Base-by-base conservation (phyloP, 2,888 invertebrate species). In the Cantharis nigra region DNA sequence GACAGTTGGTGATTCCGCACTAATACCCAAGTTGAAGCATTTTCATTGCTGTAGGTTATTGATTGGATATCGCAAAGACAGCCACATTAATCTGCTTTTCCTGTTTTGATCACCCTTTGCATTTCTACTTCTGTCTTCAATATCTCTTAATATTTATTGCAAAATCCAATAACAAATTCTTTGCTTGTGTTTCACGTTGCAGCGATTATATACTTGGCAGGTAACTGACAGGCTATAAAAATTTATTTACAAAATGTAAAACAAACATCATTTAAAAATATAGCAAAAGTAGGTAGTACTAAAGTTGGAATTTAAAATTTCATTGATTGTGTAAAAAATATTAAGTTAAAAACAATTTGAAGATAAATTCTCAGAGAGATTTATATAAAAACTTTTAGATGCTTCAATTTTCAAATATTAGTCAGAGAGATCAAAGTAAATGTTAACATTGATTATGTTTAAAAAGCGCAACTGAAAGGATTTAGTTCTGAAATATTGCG, bases 21-120 rank as follows among this genome's bases (percentile, higher is more conserved):
- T 80, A 77, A 76, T 80, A 73, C 78, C 74, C 77, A 71, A 71
- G 70, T 75, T 79, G 73, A 73, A 72, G 78, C 76, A 74, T 76
- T 80, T 80, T 79, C 78, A 78, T 83, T 70, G 80, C 79, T 77
- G 75, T 72, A 72, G 80, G 80, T 80, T 80, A 82, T 82, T 79
- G 82, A 82, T 82, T 80, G 76, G 79, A 78, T 80, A 78, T 80
- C 80, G 78, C 70, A 74, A 63, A 79, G 81, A 81, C 80, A 79
- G 79, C 74, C 74, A 79, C 81, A 82, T 81, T 82, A 82, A 80
- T 82, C 81, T 78, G 80, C 73, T 72, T 75, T 72, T 67, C 71
- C 70, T 78, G 76, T 78, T 79, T 78, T 76, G 70, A 72, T 73
- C 70, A 67, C 74, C 71, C 74, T 69, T 70, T 70, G 74, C 69